phyloP scores from a whole-genome alignment of 2,797 vertebrate species.

The Rhinogobio ventralis region DNA sequence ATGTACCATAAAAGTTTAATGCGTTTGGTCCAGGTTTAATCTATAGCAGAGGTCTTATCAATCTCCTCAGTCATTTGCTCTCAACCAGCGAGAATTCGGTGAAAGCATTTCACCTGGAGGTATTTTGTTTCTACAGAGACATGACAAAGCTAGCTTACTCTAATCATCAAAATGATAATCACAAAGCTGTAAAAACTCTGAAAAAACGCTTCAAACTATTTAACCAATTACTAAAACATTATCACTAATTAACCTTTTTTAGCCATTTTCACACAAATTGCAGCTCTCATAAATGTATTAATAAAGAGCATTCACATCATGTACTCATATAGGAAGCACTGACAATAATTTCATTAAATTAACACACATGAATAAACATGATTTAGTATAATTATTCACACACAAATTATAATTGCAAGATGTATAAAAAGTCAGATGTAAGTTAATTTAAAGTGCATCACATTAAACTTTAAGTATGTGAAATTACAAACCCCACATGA shows the following conservation, averaged over 20 bases:
- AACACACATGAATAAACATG: background rate
- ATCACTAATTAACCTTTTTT: background rate
- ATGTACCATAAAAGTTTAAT: constrained; percentile 76
- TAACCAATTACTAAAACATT: background rate
- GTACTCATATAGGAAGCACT: no score
- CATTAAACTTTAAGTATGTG: background rate
- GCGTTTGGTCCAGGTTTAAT: constrained; percentile 69
- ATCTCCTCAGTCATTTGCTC: constrained; percentile 20
- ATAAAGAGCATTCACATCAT: background rate
- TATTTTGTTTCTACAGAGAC: background rate
- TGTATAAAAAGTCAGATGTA: background rate
- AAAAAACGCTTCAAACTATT: constrained; percentile 6
- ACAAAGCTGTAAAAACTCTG: background rate
- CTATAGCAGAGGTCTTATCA: constrained; percentile 63
- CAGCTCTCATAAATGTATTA: background rate
- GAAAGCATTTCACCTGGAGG: background rate
- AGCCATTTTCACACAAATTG: background rate
- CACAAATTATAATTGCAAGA: background rate
- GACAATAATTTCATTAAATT: background rate
- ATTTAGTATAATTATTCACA: background rate
- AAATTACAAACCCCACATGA: background rate
- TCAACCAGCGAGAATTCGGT: background rate
- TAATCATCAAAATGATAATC: background rate
- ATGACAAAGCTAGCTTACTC: background rate
- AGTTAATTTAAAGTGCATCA: background rate